Base-by-base conservation (phyloP, 2,797 vertebrate species). In the Microcaecilia unicolor region DNA sequence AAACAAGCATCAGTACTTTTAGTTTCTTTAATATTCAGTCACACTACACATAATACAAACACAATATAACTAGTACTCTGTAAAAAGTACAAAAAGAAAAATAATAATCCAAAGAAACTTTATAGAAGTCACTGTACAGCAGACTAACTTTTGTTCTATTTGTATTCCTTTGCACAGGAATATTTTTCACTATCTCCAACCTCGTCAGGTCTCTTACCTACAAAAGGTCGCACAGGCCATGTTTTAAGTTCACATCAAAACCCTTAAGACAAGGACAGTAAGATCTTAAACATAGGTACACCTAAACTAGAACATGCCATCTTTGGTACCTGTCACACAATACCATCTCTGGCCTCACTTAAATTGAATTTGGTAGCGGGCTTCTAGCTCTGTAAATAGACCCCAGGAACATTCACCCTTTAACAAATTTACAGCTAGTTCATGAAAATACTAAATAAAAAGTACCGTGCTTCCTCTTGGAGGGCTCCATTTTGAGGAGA, bases 121-220 rank as follows among this genome's bases (percentile, higher is more conserved):
- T 48, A 62, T 63, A 69, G 61, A 45, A 71, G 10, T 46, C 60
- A 70, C 74, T 78, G 74, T 78, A 74, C 76, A 81, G 54, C 15
- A 25, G 41, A 47, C 11, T 41, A 30, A 16, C 24, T 17, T 31
- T 22, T 28, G 31, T 27, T 18, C 17, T 5, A 1, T 5, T 18
- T 0, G 7, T 34, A 34, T 1, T n/a, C n/a, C n/a, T n/a, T n/a
- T n/a, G n/a, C n/a, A n/a, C 11, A 21, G 13, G 3, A 20, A 12
- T 14, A 31, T 31, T 2, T 10, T 37, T 26, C 39, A 10, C 17
- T 37, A 31, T 30, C 7, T 2, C 0, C 1, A 15, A 28, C 21
- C 28, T 15, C 8, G 1, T 12, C n/a, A 8, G 33, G 29, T 22
- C 16, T 29, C 10, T 31, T 20, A 10, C 2, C 7, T 25, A 31